Conservation (phyloP, 1,140 invertebrate species). For the Nomia melanderi region DNA sequence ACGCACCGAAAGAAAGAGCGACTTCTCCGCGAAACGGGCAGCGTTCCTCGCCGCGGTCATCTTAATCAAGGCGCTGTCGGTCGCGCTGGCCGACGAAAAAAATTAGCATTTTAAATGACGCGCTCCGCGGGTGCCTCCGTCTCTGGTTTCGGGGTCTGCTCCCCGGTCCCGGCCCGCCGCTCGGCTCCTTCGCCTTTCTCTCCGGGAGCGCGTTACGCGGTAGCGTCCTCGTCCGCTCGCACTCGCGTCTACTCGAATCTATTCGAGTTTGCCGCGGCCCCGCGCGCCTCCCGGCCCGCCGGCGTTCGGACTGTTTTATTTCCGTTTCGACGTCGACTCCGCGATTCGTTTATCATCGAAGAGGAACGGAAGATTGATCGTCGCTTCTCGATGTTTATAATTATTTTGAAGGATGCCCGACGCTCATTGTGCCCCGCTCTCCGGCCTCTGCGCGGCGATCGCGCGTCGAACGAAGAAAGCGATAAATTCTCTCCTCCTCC, state of each 20-base stretch:
- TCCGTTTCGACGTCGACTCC: slow-evolving; percentile 35
- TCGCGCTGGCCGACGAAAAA: slow-evolving; percentile 64
- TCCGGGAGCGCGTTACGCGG: neutral
- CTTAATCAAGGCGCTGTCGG: slow-evolving; percentile 71
- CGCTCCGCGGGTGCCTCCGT: slow-evolving; percentile 63
- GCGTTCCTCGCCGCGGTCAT: slow-evolving; percentile 47
- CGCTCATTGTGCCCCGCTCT: slow-evolving; percentile 48
- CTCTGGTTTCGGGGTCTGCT: neutral
- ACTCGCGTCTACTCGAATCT: neutral
- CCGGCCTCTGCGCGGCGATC: neutral
- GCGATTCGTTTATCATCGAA: slow-evolving; percentile 68
- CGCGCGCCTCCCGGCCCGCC: too few relatives aligned
- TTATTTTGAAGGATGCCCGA: slow-evolving; percentile 64
- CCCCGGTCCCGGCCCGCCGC: neutral
- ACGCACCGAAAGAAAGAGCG: too few relatives aligned
- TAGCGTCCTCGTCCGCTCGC: too few relatives aligned
- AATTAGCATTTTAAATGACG: slow-evolving; percentile 74
- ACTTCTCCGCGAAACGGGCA: too few relatives aligned
- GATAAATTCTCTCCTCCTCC: slow-evolving; percentile 37
- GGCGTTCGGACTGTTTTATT: neutral
- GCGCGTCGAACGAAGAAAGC: slow-evolving; percentile 42
- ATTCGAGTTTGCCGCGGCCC: neutral
- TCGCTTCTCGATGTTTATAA: slow-evolving; percentile 67
- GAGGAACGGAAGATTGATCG: slow-evolving; percentile 65
- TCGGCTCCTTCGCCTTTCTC: too few relatives aligned